Conservation (phyloP, 2,888 invertebrate species). For the Thysanoteuthis rhombus region DNA sequence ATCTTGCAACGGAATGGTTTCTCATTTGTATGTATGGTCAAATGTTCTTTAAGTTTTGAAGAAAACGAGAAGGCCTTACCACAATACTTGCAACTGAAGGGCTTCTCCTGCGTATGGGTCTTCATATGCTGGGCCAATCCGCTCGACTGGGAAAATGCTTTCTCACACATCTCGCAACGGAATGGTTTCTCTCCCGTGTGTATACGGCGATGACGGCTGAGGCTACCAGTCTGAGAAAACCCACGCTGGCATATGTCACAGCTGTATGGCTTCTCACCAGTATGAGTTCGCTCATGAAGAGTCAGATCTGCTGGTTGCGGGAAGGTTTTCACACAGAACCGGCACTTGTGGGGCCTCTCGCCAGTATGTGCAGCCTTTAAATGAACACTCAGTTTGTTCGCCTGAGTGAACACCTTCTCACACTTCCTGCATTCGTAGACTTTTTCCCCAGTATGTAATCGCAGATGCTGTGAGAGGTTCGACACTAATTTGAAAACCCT, state of each 20-base stretch:
- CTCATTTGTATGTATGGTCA: not conserved
- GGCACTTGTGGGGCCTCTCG: not conserved
- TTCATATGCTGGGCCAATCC: not conserved
- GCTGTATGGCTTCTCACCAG: not conserved
- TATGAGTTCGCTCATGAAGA: not conserved
- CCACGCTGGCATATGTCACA: not conserved
- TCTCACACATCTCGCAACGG: not conserved
- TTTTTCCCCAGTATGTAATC: slow-evolving; percentile 14
- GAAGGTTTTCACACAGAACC: not conserved
- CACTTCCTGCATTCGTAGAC: not conserved
- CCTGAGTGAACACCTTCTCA: not conserved
- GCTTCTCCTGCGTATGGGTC: slow-evolving; percentile 12
- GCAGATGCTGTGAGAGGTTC: not conserved
- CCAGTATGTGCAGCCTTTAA: not conserved
- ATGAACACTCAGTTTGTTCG: not conserved
- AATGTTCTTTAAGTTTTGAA: not conserved
- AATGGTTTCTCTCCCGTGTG: slow-evolving; percentile 27
- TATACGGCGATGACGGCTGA: not conserved
- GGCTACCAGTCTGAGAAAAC: not conserved
- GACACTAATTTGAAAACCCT: not conserved
- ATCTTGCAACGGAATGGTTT: slow-evolving; percentile 24
- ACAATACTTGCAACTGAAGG: not conserved
- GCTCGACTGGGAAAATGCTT: not conserved
- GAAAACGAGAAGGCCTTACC: not conserved
- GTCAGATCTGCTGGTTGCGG: not conserved